Percentiles rank a stretch among this genome's conserved stretches.
These are phyloP conservation scores for Tiliacea aurago DNA, from an alignment of 2,888 invertebrate species.

Conservation along the genomic window DNA sequence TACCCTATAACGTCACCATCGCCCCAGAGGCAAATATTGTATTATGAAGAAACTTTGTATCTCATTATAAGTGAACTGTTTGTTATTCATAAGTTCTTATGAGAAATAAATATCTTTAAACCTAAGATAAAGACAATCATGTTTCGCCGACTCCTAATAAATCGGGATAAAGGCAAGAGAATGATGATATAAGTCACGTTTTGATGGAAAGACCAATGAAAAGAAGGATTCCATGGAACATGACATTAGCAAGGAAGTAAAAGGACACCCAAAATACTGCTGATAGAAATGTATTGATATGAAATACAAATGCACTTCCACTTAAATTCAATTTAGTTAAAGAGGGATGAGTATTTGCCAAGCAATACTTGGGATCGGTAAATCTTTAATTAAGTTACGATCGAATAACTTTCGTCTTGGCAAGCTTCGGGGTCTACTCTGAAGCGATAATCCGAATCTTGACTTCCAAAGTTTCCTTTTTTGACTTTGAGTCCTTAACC, in stretches of 20 bases:
- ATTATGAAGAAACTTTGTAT: too few species aligned
- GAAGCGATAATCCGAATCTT: too few species aligned
- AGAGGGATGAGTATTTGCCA: not conserved
- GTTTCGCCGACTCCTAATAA: too few species aligned
- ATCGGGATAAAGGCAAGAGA: not conserved
- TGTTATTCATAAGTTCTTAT: too few species aligned
- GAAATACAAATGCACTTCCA: slow-evolving; percentile 1
- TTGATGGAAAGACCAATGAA: not conserved
- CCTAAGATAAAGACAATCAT: too few species aligned
- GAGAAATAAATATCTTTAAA: too few species aligned
- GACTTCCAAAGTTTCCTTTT: too few species aligned
- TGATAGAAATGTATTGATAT: not conserved
- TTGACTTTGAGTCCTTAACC: too few species aligned
- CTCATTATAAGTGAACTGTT: too few species aligned
- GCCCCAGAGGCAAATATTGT: too few species aligned
- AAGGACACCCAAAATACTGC: not conserved
- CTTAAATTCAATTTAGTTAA: slow-evolving; percentile 13
- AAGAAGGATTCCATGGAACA: not conserved
- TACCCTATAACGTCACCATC: too few species aligned
- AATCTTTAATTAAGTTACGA: slow-evolving; percentile 13
- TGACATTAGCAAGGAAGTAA: not conserved
- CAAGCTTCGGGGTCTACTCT: too few species aligned
- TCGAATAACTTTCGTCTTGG: slow-evolving; percentile 8
- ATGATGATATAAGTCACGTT: not conserved
- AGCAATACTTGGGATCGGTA: slow-evolving; percentile 17